Evolutionary conservation across 2,888 invertebrate species (phyloP).

Genomic region (Lypha dubia): DNA sequence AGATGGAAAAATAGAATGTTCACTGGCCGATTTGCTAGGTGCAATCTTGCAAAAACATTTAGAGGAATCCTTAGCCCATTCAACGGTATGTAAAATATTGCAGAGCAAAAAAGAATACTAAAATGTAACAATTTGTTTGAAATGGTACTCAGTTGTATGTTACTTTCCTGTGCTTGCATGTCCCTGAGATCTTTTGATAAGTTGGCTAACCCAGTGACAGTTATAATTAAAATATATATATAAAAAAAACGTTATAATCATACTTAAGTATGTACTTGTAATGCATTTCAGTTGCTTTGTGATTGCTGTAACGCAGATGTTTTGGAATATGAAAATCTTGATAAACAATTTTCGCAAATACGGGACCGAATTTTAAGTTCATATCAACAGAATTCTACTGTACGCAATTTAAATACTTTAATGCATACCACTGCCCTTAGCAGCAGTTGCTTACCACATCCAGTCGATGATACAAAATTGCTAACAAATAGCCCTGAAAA

Average conservation of each 20-base stretch:
- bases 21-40: conserved; percentile 67
- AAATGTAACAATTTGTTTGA: too few species aligned
- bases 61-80: conserved; percentile 72
- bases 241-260: too few species aligned
- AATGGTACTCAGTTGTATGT: too few species aligned
- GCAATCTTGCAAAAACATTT: conserved; percentile 68
- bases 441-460: neutral
- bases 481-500: neutral
- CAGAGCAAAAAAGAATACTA: neutral
- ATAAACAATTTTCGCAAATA: conserved; percentile 63
- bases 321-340: conserved; percentile 74
- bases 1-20: conserved; percentile 71
- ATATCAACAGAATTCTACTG: conserved; percentile 67
- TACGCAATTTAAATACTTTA: conserved; percentile 56
- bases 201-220: too few species aligned
- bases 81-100: conserved; percentile 63
- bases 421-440: neutral
- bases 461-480: neutral
- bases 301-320: conserved; percentile 74
- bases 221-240: too few species aligned
- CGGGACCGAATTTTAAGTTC: conserved; percentile 71
- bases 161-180: too few species aligned
- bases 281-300: conserved; percentile 74
- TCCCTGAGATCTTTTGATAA: too few species aligned
- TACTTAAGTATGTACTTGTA: too few species aligned